Evolutionary conservation across 92 coral and sea anemone genomes (phyloP), one percentile per base, ranked within the genome.

Genomic region (Meandrina meandrites): DNA sequence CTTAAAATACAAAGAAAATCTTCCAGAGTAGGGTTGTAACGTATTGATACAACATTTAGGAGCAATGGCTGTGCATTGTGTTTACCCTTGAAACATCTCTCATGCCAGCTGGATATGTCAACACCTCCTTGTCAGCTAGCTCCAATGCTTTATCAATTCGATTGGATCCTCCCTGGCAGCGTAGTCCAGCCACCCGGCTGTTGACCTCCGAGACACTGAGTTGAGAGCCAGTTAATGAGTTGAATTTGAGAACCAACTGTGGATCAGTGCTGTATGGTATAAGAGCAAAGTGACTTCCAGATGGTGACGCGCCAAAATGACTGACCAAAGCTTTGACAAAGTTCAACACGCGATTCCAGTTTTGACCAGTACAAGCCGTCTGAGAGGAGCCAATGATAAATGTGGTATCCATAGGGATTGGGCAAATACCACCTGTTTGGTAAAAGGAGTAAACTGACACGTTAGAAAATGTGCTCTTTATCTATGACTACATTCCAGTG

Each of bases 361-460:
- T 91, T 75, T 89, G 88, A 78, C 94, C 67, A 22, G 27, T 90
- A 40, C 94, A 92, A 71, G 81, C 79, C 70, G 96, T 91, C 27
- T 89, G 94, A 6, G 98, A 94, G 12, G 98, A 94, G 84, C 93
- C 98, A 81, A 94, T 84, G 47, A 94, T 84, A 83, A 94, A 93
- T 19, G 94, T 93, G 22, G 91, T 89, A 90, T 94, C 98, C 62
- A 94, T 93, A 28, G 94, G 89, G 12, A 89, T 89, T 78, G 94
- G 94, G 37, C 98, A 94, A 27, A 81, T 37, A n/a, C 50, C 84
- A 18, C 78, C 98, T 94, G 86, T 72, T 32, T n/a, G 53, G 53
- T 48, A 1, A 48, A 48, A 12, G 53, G 9, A 48, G 53, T 4
- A 48, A 48, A 48, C 4, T 48, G 6, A 40, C 45, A 40, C 45